Base-by-base conservation (phyloP, 2,888 invertebrate species). In the Drosophila conformis region DNA sequence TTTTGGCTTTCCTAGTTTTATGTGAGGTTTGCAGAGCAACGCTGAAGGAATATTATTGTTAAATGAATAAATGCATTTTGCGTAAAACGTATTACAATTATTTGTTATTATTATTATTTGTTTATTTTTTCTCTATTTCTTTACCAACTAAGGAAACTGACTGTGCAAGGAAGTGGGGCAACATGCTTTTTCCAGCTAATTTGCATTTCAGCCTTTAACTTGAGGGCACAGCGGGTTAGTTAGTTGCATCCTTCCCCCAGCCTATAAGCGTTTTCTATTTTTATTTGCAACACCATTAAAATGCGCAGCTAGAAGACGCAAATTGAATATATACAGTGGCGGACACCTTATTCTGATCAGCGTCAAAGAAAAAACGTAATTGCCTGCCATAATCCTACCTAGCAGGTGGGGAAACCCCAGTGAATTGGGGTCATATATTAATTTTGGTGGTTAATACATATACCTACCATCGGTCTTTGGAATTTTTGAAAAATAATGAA, bases 21-120 rank as follows among this genome's bases (percentile, higher is more conserved):
- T 49, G 36, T 48, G 38, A 73, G 53, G 59, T 49, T 68, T 60
- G 29, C 27, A 27, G 8, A 49, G 57, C 59, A 60, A 48, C 25
- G 58, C 48, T 62, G 29, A 59, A 46, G 48, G 59, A 61, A 69
- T 69, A 67, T 54, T 54, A 56, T 64, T 78, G 76, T 76, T 75
- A 46, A 25, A 15, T 61, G 56, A 88, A 77, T 89, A 88, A 88
- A 90, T 80, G 90, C 89, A 87, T 62, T 74, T 82, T 87, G 80
- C 89, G 90, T 82, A 49, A 89, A 88, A 73, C 89, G 86, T 89
- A 78, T 10, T n/a, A 3, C 4, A 3, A 40, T 29, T 29, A 21
- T 21, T 31, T 13, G 1, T 54, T 18, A 46, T 60, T 29, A 21
- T 4, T n/a, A 21, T 4, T n/a, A n/a, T 2, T 10, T 40, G 15